Base-by-base conservation (phyloP, 1,140 invertebrate genomes). In the Teleogryllus occipitalis region DNA sequence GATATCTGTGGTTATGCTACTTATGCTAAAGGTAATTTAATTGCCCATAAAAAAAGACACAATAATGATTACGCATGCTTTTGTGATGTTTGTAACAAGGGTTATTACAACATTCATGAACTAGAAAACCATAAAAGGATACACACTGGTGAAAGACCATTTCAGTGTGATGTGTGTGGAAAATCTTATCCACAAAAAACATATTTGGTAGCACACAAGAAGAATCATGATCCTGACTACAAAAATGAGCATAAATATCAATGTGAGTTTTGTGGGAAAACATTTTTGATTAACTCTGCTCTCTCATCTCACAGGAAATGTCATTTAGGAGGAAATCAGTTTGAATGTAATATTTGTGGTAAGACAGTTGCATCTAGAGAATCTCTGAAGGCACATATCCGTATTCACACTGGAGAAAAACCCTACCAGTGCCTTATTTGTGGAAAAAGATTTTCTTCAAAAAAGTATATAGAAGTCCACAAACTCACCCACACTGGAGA, bases 191-290 rank as follows among this genome's bases (percentile, higher is more conserved):
- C 12, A 77, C 8, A n/a, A n/a, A 48, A 77, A n/a, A 12, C 15
- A 8, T 8, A 77, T n/a, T 21, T 77, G 8, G 39, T 77, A 21
- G 7, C 5, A 21, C 76, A 77, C 18, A 77, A 27, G 47, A 49
- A 88, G 72, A 86, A 88, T 85, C 86, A 86, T 74, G 82, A 85
- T 47, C 48, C 73, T 12, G 79, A 49, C 8, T 27, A 21, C 8
- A 47, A 21, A 54, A 81, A 83, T 77, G 85, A 84, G 0, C 85
- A 82, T 73, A 95, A 94, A 83, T 89, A 93, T 77, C 88, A 90
- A 39, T 96, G 95, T 83, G 93, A 94, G 80, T 87, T 91, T 7
- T 96, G 95, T 83, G 89, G 89, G 0, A 96, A 95, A 83, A 74
- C 8, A 21, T 74, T 74, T 74, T 8, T 74, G 74, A 74, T 10